Percentiles rank a stretch among this genome's conserved stretches.
Conservation (phyloP, 1,140 invertebrate genomes). For the Delia radicum region DNA sequence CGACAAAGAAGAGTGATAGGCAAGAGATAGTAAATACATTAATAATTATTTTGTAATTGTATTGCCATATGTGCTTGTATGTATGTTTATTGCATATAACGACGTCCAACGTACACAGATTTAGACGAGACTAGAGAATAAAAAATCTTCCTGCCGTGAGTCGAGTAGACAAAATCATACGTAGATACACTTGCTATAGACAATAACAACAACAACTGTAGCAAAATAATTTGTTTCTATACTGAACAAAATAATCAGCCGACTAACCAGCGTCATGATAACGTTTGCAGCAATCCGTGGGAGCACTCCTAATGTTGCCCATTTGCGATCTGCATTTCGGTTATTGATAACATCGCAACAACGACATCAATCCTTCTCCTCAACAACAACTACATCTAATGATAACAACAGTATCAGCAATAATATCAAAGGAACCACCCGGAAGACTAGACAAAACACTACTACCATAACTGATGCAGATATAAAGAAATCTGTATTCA, state of each 20-base stretch:
- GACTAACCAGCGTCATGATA: neutral
- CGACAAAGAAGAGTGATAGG: neutral
- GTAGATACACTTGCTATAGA: no score
- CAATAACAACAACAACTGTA: neutral
- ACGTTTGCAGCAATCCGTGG: neutral
- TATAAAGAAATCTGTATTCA: constrained; percentile 81
- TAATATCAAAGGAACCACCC: constrained; percentile 14
- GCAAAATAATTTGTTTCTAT: no score
- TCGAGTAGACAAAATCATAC: no score
- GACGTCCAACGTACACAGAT: neutral
- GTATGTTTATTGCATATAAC: neutral
- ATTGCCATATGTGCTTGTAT: neutral
- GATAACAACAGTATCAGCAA: neutral
- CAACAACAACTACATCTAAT: constrained; percentile 15
- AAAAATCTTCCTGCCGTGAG: no score
- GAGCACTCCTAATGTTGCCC: neutral
- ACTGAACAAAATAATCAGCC: neutral
- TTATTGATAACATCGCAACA: neutral
- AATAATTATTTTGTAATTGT: neutral
- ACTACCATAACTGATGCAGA: constrained; percentile 33
- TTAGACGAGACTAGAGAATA: no score
- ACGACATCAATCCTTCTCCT: neutral
- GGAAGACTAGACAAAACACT: neutral
- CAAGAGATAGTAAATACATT: neutral
- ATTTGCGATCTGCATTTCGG: neutral